Evolutionary conservation across 2,888 invertebrate species (phyloP), one percentile per base, ranked within the genome.

Genomic region (Aphidius colemani): DNA sequence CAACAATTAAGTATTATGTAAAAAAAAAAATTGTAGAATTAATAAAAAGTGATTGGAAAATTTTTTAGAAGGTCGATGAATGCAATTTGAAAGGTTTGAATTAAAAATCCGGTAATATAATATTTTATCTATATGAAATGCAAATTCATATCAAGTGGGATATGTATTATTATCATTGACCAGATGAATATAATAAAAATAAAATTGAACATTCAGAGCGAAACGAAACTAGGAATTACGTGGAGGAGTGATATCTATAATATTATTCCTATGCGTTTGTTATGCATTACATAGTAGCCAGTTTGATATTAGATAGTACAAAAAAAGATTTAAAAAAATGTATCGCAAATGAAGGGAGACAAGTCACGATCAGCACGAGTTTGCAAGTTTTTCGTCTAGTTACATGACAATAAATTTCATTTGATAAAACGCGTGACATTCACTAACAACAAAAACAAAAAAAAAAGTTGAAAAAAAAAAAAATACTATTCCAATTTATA

Each of bases 131-230:
- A 30, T 30, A 30, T 30, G 4, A 30, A 30, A 30, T 30, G 30
- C 30, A 30, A 30, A 30, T 30, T 30, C 4, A 30, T 30, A 30
- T 30, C 4, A 30, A 30, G 5, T 30, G 5, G 3, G 3, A 30
- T 30, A 30, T 30, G 30, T 30, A 3, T 1, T 30, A 30, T 30
- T 30, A 30, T 30, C 30, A 30, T 30, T 30, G 30, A 30, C 5
- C 30, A 30, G 30, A 30, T 30, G 30, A 30, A 30, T 2, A 30
- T 30, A 30, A 30, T 18, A 3, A 53, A 41, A 53, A 13, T 53
- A 41, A 40, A 53, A 53, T 46, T 39, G 10, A 70, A 67, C 69
- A 75, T 76, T 72, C 67, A 76, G 76, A 76, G 71, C 75, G 74
- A 61, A 66, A 76, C 75, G 60, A 59, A 74, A 74, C 73, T 65